Conservation (phyloP, 2,797 vertebrate species). For the Sarcophilus harrisii region DNA sequence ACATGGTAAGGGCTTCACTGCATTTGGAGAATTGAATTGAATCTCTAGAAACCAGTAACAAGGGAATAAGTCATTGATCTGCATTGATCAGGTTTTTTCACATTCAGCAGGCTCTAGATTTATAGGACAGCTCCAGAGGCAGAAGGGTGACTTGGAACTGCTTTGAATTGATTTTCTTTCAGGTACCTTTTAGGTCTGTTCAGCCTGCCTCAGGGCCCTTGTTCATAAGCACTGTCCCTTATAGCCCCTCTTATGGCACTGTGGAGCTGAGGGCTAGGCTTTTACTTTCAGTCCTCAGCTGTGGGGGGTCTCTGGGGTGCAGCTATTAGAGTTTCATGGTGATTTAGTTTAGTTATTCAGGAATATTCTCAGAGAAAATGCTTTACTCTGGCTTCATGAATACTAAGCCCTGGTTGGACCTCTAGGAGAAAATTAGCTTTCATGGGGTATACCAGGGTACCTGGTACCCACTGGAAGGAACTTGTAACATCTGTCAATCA, state of each 20-base stretch:
- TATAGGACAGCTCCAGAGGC: background rate
- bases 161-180: background rate
- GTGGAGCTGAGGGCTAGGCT: too few relatives aligned
- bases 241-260: rapidly evolving
- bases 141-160: background rate
- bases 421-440: background rate
- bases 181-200: background rate
- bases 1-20: background rate
- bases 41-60: background rate
- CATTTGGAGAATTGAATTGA: background rate
- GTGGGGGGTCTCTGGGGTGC: background rate
- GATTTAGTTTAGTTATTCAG: too few relatives aligned
- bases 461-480: background rate
- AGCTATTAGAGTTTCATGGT: background rate
- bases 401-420: rapidly evolving
- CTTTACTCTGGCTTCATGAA: rapidly evolving
- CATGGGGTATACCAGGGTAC: too few relatives aligned
- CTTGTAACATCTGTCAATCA: rapidly evolving
- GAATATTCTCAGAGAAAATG: background rate
- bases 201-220: background rate
- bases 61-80: background rate
- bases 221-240: background rate
- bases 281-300: background rate
- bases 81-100: background rate
- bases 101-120: background rate